A percentile compares a stretch with the other conserved stretches of the same genome.
phyloP scores from a whole-genome alignment of 2,888 invertebrate species.

The Tachina lurida region DNA sequence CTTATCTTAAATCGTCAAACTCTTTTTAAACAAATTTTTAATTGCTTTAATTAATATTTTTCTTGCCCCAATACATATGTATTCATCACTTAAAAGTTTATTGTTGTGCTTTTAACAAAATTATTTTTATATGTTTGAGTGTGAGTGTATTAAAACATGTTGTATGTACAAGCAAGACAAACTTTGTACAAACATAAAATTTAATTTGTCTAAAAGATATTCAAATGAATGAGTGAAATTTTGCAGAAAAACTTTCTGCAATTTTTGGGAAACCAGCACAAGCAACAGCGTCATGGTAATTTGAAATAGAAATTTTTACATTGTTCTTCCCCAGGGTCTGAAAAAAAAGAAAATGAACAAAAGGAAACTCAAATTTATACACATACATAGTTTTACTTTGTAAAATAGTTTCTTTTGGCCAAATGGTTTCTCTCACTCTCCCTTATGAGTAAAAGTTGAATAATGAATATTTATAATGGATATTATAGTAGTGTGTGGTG shows the following conservation, averaged over 20 bases:
- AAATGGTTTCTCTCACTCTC: neutral
- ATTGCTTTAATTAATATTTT: too few species aligned
- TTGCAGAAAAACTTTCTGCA: neutral
- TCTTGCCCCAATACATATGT: too few species aligned
- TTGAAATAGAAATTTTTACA: neutral
- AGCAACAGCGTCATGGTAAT: neutral
- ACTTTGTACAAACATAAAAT: neutral
- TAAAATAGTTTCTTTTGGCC: neutral
- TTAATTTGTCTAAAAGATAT: conserved; percentile 1
- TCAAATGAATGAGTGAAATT: neutral
- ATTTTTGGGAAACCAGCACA: neutral
- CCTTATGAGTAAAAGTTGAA: neutral
- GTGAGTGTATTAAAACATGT: neutral
- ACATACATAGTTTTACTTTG: neutral
- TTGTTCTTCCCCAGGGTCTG: too few species aligned
- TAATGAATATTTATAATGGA: conserved; percentile 12
- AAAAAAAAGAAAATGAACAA: neutral
- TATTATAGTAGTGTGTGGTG: conserved; percentile 2
- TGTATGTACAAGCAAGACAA: neutral
- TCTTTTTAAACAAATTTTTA: too few species aligned
- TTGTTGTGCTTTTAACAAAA: too few species aligned
- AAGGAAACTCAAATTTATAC: neutral
- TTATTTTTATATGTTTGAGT: too few species aligned
- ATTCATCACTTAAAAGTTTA: too few species aligned
- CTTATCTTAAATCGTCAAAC: too few species aligned